Evolutionary conservation across 2,888 invertebrate genomes (phyloP), one percentile per base, ranked within the genome.

Genomic region (Spisula solida): DNA sequence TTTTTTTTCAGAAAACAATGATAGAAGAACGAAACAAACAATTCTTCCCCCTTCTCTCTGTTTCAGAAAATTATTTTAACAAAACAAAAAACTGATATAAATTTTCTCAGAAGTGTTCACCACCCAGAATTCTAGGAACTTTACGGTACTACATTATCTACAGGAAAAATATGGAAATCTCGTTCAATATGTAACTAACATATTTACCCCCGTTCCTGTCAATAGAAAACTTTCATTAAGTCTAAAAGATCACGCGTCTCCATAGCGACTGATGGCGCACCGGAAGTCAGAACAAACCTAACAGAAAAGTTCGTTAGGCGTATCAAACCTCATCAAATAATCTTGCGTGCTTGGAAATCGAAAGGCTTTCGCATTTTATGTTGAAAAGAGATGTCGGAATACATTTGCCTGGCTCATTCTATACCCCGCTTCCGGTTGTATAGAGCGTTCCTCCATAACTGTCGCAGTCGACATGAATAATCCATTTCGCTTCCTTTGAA

Each of bases 181-280:
- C 89, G 91, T 90, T 92, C 92, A 91, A 91, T 91, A 90, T 90
- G 88, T 88, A 90, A 92, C 91, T 87, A 92, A 86, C 87, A 85
- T 80, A 84, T 83, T 88, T 87, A 81, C 81, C 89, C 89, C 91
- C 87, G 84, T 87, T 91, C 88, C 88, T 91, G 88, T 91, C 91
- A 91, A 92, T 91, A 91, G 88, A 83, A 90, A 86, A 91, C 92
- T 92, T 92, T 91, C 92, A 92, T 92, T 91, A 92, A 92, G 88
- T 87, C 90, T 87, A 80, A 88, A 88, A 90, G 90, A 88, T 88
- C 91, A 86, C 88, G 88, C 81, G 89, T 92, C 83, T 70, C 88
- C 90, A 92, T 91, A 84, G 88, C 88, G 79, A 92, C 90, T 88
- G 88, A 90, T 92, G 90, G 88, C 89, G 88, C 89, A 85, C 92